Evolutionary conservation across 2,888 invertebrate species (phyloP), one percentile per base, ranked within the genome.

Genomic region (Aleiodes alternator): DNA sequence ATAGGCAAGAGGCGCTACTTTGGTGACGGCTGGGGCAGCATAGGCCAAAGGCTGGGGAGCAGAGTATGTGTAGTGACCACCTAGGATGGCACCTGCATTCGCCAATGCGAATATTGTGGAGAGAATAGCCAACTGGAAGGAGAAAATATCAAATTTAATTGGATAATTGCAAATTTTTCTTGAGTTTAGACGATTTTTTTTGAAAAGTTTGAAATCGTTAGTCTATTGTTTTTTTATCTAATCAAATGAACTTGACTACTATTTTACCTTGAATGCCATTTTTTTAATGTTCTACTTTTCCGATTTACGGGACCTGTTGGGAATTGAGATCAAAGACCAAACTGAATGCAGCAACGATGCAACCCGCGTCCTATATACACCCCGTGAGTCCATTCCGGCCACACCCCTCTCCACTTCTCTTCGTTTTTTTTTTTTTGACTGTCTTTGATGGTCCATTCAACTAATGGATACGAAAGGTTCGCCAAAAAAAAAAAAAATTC

Each of bases 1-100:
- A 43, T 79, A 80, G 11, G 78, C 78, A 9, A 75, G 72, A 12
- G 51, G 59, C 50, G 73, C 71, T 38, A 72, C 53, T 3, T 72
- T 59, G 9, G 68, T 38, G 5, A 72, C 14, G 0, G 72, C 53
- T 5, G 16, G 31, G 6, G 72, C 72, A 5, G 53, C 59, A 16
- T 69, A 34, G 12, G 48, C 70, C 34, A 56, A 16, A 8, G 59
- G 72, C 38, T 61, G 61, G 7, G 61, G 61, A 16, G 61, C 61
- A 23, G 23, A 23, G 14, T 61, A 61, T 7, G 69, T 34, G 56
- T 72, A 61, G 34, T 72, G 61, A 16, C 59, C 51, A 9, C 14
- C 38, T 4, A 34, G 12, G 9, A 64, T 14, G 6, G 14, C 31
- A 16, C 72, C 72, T 9, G 72, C 72, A 11, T 53, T 50, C 16